Base-by-base conservation (phyloP, 1,140 invertebrate species). In the Cyrtorhinus lividipennis region DNA sequence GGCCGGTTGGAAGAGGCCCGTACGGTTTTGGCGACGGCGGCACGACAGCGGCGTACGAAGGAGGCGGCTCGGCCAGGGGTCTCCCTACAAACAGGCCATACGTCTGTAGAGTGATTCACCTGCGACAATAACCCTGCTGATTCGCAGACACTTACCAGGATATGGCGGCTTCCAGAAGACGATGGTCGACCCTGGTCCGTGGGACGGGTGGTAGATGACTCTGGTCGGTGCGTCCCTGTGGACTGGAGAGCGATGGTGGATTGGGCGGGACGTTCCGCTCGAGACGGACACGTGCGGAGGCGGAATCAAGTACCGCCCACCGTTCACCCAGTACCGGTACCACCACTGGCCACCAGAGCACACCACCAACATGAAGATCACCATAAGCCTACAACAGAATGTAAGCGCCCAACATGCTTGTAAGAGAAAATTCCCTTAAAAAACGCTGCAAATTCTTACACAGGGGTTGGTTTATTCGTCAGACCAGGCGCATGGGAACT, bases 271-370 rank as follows among this genome's bases (percentile, higher is more conserved):
- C 69, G 23, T 38, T 46, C 56, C 38, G 10, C 38, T 20, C 44
- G 27, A 27, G 5, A 26, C 62, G 10, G 22, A 22, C 13, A 56
- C 59, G 44, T 75, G 76, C 5, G 48, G 48, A 5, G 48, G 48
- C 3, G 48, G 48, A 12, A 53, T 53, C 10, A 53, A 20, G 20
- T 53, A 53, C 20, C 48, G 10, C 63, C 76, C 73, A 10, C 72
- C 74, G 67, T 77, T 75, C 13, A 77, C 63, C 75, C 75, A 77
- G 61, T 77, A 77, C 45, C 76, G 69, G 66, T 78, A 78, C 76
- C 77, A 78, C 77, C 76, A 78, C 23, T 76, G 74, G 62, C 76
- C 76, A 44, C 77, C 77, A 24, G 76, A 77, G 65, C 77, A 78
- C 2, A 78, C 71, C 64, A 78, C 69, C 69, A 78, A 77, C 75